phyloP scores from a whole-genome alignment of 2,888 invertebrate species.

The Malthinus seriepunctatus region DNA sequence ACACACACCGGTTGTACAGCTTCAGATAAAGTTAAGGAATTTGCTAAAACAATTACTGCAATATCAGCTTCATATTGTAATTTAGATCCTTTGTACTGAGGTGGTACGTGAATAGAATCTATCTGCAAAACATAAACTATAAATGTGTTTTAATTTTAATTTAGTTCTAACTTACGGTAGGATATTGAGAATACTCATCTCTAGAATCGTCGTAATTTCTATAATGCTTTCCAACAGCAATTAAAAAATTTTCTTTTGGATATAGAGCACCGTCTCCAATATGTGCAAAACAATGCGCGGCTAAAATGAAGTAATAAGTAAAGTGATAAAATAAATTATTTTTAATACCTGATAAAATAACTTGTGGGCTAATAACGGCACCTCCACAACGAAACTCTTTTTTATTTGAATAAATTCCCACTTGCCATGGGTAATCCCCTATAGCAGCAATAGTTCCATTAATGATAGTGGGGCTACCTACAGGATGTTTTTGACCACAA shows the following conservation, averaged over 20 bases:
- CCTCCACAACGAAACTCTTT: slow-evolving; percentile 42
- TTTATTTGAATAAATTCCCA: slow-evolving; percentile 38
- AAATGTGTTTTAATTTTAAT: neutral
- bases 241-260: neutral
- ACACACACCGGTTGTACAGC: slow-evolving; percentile 51
- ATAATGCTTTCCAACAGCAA: slow-evolving; percentile 33
- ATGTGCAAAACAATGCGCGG: neutral
- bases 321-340: slow-evolving; percentile 40
- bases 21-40: slow-evolving; percentile 41
- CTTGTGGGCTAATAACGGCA: slow-evolving; percentile 38
- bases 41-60: slow-evolving; percentile 44
- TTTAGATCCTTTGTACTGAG: slow-evolving; percentile 36
- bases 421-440: slow-evolving; percentile 42
- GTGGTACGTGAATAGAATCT: slow-evolving; percentile 32
- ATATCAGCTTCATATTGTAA: slow-evolving; percentile 45
- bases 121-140: slow-evolving; percentile 33
- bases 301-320: slow-evolving; percentile 46
- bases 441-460: slow-evolving; percentile 1
- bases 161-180: neutral
- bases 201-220: slow-evolving; percentile 36
- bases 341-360: slow-evolving; percentile 43
- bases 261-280: neutral
- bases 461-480: slow-evolving; percentile 21
- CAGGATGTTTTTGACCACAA: slow-evolving; percentile 43
- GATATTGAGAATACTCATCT: slow-evolving; percentile 31